Evolutionary conservation across 2,797 vertebrate species (phyloP).

Genomic region (Phalanger gymnotis): DNA sequence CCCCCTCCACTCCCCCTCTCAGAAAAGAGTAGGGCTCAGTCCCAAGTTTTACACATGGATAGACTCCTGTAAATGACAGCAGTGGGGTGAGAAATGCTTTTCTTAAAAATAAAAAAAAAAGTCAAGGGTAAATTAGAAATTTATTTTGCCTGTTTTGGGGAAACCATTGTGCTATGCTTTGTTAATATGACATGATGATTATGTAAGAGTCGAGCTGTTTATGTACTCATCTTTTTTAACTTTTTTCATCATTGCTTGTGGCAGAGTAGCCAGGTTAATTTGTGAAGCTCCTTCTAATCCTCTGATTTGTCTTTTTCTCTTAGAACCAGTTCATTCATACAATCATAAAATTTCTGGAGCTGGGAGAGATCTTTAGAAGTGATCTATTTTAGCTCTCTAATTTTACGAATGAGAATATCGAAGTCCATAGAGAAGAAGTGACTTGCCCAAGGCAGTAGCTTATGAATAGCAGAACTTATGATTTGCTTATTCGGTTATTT

Average conservation of each 20-base stretch:
- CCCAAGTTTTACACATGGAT: background rate
- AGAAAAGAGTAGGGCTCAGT: too few species aligned
- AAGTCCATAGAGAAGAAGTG: background rate
- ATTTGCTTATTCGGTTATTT: background rate
- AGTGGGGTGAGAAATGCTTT: background rate
- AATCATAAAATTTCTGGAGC: background rate
- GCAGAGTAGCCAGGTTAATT: background rate
- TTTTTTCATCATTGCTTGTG: background rate
- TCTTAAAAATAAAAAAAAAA: too few species aligned
- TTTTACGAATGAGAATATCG: background rate
- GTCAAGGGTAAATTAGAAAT: background rate
- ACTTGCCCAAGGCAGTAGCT: background rate
- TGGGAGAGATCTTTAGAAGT: background rate
- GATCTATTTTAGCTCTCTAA: background rate
- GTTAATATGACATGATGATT: background rate
- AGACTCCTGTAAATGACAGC: background rate
- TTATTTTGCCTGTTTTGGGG: background rate
- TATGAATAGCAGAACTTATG: background rate
- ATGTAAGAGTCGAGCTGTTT: background rate
- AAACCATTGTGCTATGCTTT: background rate
- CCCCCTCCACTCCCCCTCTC: background rate
- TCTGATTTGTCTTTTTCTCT: background rate
- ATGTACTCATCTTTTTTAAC: background rate
- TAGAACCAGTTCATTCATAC: background rate
- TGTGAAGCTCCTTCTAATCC: background rate